Conservation (phyloP, 2,888 invertebrate species). For the Agriopis leucophaearia region DNA sequence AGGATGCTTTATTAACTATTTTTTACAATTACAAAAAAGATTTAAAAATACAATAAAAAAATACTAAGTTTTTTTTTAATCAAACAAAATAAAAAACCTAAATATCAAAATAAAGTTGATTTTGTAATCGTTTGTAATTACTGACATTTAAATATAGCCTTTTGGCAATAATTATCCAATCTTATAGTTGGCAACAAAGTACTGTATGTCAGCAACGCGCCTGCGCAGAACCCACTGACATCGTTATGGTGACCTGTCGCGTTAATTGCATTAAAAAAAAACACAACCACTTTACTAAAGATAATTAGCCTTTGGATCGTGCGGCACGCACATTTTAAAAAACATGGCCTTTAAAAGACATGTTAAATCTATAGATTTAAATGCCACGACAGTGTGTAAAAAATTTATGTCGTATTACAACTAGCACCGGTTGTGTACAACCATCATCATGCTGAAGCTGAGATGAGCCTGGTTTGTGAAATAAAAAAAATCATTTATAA, state of each 20-base stretch:
- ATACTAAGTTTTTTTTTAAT: too few relatives aligned
- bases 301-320: constrained; percentile 19
- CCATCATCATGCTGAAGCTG: too few relatives aligned
- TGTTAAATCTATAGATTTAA: too few relatives aligned
- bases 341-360: neutral
- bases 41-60: too few relatives aligned
- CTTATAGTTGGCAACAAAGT: neutral
- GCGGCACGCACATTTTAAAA: constrained; percentile 7
- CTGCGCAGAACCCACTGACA: constrained; percentile 52
- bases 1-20: too few relatives aligned
- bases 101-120: too few relatives aligned
- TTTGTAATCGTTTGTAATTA: too few relatives aligned
- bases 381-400: neutral
- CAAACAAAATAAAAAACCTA: too few relatives aligned
- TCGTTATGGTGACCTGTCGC: constrained; percentile 56
- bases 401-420: neutral
- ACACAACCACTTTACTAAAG: constrained; percentile 36
- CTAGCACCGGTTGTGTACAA: neutral
- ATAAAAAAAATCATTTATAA: too few relatives aligned
- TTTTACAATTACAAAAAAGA: too few relatives aligned
- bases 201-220: constrained; percentile 31
- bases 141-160: too few relatives aligned
- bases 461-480: too few relatives aligned
- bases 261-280: constrained; percentile 56
- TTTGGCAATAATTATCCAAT: neutral